Conservation (phyloP, 2,113 vertebrate species). For the Nannospalax galili region DNA sequence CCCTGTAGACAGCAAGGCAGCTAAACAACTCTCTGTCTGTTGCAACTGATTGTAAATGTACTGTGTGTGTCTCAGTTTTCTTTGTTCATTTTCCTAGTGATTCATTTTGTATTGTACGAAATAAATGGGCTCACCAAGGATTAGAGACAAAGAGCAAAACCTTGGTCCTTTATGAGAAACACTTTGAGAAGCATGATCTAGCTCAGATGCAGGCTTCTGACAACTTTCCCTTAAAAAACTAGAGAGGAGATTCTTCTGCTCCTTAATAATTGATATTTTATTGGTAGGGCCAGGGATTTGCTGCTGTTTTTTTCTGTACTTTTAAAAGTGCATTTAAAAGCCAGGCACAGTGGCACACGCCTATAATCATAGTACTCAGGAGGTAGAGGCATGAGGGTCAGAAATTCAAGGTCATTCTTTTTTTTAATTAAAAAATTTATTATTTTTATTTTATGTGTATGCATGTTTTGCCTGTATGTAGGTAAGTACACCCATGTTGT, state of each 20-base stretch:
- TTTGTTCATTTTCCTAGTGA: background rate
- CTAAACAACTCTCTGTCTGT: background rate
- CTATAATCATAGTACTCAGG: too few relatives aligned
- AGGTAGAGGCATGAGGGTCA: too few relatives aligned
- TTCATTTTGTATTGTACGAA: constrained; percentile 26
- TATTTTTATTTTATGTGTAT: too few relatives aligned
- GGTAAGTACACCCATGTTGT: too few relatives aligned
- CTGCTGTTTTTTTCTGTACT: background rate
- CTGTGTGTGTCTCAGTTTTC: background rate
- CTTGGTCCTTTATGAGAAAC: background rate
- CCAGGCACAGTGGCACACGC: too few relatives aligned
- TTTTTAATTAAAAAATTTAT: too few relatives aligned
- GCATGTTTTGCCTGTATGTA: too few relatives aligned
- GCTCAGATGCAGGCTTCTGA: background rate
- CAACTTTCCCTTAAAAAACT: background rate
- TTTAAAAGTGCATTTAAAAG: too few relatives aligned
- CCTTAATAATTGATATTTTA: background rate
- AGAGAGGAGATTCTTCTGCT: background rate
- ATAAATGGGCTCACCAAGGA: background rate
- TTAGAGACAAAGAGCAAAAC: background rate
- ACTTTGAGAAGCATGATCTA: background rate
- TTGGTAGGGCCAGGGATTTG: background rate
- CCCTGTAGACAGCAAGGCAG: background rate
- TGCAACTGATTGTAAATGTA: background rate
- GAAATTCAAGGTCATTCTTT: too few relatives aligned